Base-by-base conservation (phyloP, 1,140 invertebrate species). In the Cardiocondyla obscurior region DNA sequence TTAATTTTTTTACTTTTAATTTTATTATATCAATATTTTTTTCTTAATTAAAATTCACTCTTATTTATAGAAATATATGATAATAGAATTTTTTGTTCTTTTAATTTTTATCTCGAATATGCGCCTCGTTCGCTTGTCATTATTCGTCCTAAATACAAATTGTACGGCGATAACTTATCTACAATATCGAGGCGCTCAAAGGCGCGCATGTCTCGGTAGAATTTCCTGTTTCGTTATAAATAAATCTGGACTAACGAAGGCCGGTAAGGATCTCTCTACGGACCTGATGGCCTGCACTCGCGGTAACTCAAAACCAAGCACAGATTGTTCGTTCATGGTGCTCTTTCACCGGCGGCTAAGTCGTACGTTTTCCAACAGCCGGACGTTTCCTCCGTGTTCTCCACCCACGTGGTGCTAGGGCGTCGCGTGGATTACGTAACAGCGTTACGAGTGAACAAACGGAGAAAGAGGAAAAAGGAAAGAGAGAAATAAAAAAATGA, bases 341-440 rank as follows among this genome's bases (percentile, higher is more conserved):
- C 53, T 81, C 82, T 62, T 84, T 86, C 76, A 83, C 67, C 81
- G 64, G 46, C 81, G 84, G 39, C 53, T 55, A 62, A 70, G 69
- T 53, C 86, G 46, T 83, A 85, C 49, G 51, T 83, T 89, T 86
- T 64, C 79, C 60, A 83, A 69, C 69, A 69, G 33, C 33, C 64
- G 72, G 86, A 86, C 84, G 76, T 89, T 88, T 89, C 86, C 86
- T 88, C n/a, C 81, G 72, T 88, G 87, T 89, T 88, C 79, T 84
- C 84, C 84, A 89, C 84, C 86, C 87, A 89, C 86, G 42, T 86
- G 57, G 60, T 58, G 65, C 65, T 73, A 79, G 65, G 36, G 53
- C 81, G 77, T 77, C 81, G 49, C 74, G 57, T 49, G 83, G 62
- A 83, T 88, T 88, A 84, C 84, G 74, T 81, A 88, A 88, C 55